These are phyloP conservation scores for Plagiodera versicolora DNA, from an alignment of 2,888 invertebrate species.

Conservation along the genomic window DNA sequence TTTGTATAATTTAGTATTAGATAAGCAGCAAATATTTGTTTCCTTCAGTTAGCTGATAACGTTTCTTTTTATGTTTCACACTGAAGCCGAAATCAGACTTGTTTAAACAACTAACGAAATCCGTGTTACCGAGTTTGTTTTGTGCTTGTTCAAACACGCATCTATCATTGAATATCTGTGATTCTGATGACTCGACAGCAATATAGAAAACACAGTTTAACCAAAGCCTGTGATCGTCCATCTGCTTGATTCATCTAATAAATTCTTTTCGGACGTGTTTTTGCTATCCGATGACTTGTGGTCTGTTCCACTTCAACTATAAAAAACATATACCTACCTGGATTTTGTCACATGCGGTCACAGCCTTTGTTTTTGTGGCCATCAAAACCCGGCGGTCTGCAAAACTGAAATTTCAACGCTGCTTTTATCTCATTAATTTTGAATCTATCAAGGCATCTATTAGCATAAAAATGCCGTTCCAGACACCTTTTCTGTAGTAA, in stretches of 20 bases:
- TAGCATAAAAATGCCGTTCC: slow-evolving; percentile 39
- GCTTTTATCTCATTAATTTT: slow-evolving; percentile 41
- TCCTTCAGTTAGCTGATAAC: slow-evolving; percentile 16
- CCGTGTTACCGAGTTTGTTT: neutral
- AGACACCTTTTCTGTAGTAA: slow-evolving; percentile 39
- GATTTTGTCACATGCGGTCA: slow-evolving; percentile 20
- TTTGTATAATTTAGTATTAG: slow-evolving; percentile 21
- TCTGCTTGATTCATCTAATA: neutral
- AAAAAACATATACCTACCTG: slow-evolving; percentile 26
- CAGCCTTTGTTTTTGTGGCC: slow-evolving; percentile 12
- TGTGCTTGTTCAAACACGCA: neutral
- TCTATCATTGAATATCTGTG: neutral
- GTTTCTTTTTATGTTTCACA: slow-evolving; percentile 11
- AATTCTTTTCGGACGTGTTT: neutral
- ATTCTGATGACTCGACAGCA: no score
- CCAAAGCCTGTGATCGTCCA: neutral
- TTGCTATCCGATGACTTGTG: neutral
- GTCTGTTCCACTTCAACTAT: slow-evolving; percentile 7
- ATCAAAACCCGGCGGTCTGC: slow-evolving; percentile 20
- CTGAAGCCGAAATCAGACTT: slow-evolving; percentile 6
- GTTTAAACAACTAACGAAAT: neutral
- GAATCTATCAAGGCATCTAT: slow-evolving; percentile 39
- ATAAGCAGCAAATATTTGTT: slow-evolving; percentile 22
- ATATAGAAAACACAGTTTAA: no score
- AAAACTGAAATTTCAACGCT: slow-evolving; percentile 34